Base-by-base conservation (phyloP, 2,888 invertebrate genomes). In the Lasioglossum lativentre region DNA sequence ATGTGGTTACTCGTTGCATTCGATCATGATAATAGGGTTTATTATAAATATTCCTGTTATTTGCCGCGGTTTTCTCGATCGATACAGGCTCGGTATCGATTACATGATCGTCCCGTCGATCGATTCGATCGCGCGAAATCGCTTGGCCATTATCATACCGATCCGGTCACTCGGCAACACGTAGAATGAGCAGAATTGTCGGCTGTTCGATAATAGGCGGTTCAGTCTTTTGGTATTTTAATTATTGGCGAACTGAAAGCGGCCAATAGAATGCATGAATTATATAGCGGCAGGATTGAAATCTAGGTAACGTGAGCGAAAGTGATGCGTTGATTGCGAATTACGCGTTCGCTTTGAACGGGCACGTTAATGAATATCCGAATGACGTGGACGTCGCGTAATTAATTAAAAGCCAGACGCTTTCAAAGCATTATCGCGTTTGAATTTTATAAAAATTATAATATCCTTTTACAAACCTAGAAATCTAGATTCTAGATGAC, bases 91-190 rank as follows among this genome's bases (percentile, higher is more conserved):
- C 38, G 56, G 27, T 52, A 78, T 86, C 80, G 78, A 72, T 85
- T 56, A 63, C 16, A 23, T 52, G 71, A 73, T 73, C 71, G 70
- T 19, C 38, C 19, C 59, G 80, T 76, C 74, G 78, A 75, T 77
- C 78, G 75, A 63, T 6, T 45, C 79, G 81, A 80, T 85, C 78
- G 74, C 71, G 80, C 79, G 88, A 83, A 86, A 85, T 83, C 80
- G 78, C 70, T 42, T 19, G 30, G 68, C 80, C 63, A 90, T 90
- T 90, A 90, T 90, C 90, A 80, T 89, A 83, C 87, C 86, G 73
- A 38, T 84, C 70, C 79, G 85, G 85, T 87, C 86, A 80, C 66
- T 78, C 56, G 74, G 52, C 8, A 83, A 90, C 80, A 84, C 68
- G 74, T 52, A 45, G 73, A 45, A 73, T 52, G 59, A 75, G 42